A percentile compares a stretch with the other conserved stretches of the same genome.
phyloP scores from a whole-genome alignment of 1,140 invertebrate genomes.

The Sesamia nonagrioides region DNA sequence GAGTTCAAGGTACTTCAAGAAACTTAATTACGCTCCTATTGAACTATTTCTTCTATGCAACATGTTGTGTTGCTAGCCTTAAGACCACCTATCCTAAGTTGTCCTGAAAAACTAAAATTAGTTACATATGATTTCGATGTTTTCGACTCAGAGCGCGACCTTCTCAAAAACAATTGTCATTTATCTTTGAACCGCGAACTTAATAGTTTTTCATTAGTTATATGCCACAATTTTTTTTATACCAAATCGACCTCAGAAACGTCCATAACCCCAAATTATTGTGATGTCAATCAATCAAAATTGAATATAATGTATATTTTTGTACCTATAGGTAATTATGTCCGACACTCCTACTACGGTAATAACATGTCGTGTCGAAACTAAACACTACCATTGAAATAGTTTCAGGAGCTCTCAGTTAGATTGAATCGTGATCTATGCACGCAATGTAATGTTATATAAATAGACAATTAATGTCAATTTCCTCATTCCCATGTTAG shows the following conservation, averaged over 20 bases:
- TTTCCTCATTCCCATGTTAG: background rate
- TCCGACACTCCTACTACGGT: background rate
- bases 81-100: too few species aligned
- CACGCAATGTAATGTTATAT: background rate
- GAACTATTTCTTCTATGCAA: too few species aligned
- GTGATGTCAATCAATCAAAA: background rate
- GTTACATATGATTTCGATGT: too few species aligned
- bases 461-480: background rate
- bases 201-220: background rate
- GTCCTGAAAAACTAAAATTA: too few species aligned
- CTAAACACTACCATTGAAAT: too few species aligned
- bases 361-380: constrained; percentile 6
- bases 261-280: background rate
- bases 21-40: too few species aligned
- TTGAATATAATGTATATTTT: background rate
- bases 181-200: background rate
- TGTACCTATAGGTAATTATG: background rate
- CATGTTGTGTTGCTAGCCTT: too few species aligned
- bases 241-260: background rate
- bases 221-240: background rate
- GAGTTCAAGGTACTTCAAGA: too few species aligned
- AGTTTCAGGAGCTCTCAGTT: too few species aligned
- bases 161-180: background rate
- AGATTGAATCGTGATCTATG: constrained; percentile 13
- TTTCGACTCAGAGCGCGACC: too few species aligned